phyloP scores from a whole-genome alignment of 2,888 invertebrate genomes.

The Cryptus armator region DNA sequence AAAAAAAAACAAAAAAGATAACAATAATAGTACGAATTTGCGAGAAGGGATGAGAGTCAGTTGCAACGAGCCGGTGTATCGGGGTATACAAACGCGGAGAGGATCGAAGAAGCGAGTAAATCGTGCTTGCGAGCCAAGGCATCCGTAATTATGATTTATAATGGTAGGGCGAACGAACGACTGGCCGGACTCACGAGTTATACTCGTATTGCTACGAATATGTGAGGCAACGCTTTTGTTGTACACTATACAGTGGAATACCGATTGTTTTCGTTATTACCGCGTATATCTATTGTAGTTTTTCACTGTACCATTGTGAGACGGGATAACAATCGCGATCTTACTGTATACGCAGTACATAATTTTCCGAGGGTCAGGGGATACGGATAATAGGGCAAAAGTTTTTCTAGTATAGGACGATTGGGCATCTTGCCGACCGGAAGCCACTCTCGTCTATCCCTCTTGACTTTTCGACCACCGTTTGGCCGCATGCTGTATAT shows the following conservation, averaged over 20 bases:
- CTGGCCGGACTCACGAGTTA: conserved; percentile 16
- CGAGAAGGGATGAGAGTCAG: background rate
- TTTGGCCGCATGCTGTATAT: conserved; percentile 20
- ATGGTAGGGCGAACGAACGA: conserved; percentile 23
- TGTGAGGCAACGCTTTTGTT: conserved; percentile 4
- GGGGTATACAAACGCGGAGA: background rate
- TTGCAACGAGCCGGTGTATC: background rate
- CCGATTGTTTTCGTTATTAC: conserved; percentile 1
- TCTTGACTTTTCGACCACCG: conserved; percentile 67
- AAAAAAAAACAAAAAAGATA: conserved; percentile 6
- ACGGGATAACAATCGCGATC: background rate
- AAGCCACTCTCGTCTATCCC: conserved; percentile 42
- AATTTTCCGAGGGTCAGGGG: background rate
- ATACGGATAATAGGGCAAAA: background rate
- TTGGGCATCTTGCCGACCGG: conserved; percentile 48
- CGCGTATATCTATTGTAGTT: background rate
- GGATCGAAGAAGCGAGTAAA: background rate
- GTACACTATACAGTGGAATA: background rate
- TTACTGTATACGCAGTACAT: background rate
- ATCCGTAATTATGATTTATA: conserved; percentile 45
- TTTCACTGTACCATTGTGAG: background rate
- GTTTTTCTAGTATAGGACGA: conserved; percentile 2
- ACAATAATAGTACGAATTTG: background rate
- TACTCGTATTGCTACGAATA: conserved; percentile 2
- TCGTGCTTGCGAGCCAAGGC: background rate